These are phyloP conservation scores for Calycopis cecrops DNA, from an alignment of 1,140 invertebrate species.

Conservation along the genomic window DNA sequence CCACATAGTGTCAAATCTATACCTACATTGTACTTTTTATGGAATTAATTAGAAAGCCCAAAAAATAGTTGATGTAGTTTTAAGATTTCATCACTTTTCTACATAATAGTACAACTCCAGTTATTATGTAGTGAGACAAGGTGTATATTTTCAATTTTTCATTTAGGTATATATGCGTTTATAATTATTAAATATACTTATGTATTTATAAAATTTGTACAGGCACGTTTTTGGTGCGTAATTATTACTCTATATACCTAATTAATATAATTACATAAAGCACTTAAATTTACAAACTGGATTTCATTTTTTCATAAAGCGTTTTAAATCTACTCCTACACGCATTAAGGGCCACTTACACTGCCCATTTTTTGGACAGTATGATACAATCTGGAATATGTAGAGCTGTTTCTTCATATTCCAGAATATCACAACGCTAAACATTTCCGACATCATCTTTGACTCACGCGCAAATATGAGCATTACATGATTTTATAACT, in stretches of 20 bases:
- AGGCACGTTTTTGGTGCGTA: constrained; percentile 39
- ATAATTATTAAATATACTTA: constrained; percentile 4
- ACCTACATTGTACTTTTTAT: too few relatives aligned
- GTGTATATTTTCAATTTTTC: constrained; percentile 3
- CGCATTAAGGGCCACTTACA: neutral
- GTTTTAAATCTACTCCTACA: neutral
- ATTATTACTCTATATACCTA: neutral
- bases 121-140: constrained; percentile 24
- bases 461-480: neutral
- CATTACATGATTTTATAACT: neutral
- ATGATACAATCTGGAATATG: too few relatives aligned
- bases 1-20: neutral
- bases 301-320: neutral
- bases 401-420: too few relatives aligned
- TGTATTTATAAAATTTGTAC: constrained; percentile 15
- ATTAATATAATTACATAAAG: constrained; percentile 1
- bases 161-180: neutral
- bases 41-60: too few relatives aligned
- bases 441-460: too few relatives aligned
- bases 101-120: constrained; percentile 40
- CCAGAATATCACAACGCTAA: too few relatives aligned
- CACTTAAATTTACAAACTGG: constrained; percentile 5
- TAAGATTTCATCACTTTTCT: neutral
- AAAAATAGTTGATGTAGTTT: neutral
- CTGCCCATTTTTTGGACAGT: too few relatives aligned